These are phyloP conservation scores for Sphecodes monilicornis DNA, from an alignment of 2,888 invertebrate genomes.

Conservation along the genomic window DNA sequence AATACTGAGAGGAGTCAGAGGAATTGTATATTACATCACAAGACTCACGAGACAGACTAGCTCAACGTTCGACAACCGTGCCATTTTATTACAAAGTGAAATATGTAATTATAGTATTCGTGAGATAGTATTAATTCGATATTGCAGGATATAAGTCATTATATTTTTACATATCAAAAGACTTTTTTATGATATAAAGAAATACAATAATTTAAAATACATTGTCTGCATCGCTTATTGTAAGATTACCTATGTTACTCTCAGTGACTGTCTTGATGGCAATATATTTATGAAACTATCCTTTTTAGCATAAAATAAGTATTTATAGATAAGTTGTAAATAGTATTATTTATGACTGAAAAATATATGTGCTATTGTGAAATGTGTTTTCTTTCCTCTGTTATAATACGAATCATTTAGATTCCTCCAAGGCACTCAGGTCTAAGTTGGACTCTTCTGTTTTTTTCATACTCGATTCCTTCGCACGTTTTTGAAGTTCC, in stretches of 20 bases:
- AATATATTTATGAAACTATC: neutral
- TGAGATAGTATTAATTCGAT: slow-evolving; percentile 20
- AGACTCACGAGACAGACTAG: slow-evolving; percentile 27
- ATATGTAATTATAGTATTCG: slow-evolving; percentile 26
- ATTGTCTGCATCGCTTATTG: neutral
- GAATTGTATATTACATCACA: slow-evolving; percentile 14
- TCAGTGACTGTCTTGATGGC: neutral
- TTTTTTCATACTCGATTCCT: neutral
- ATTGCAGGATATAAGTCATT: neutral
- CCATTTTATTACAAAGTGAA: slow-evolving; percentile 38
- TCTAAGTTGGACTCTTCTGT: neutral
- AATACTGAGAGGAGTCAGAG: slow-evolving; percentile 61
- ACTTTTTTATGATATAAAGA: slow-evolving; percentile 52
- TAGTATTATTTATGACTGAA: neutral
- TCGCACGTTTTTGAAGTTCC: slow-evolving; percentile 67
- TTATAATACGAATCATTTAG: slow-evolving; percentile 17
- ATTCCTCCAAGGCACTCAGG: neutral
- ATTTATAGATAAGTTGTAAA: neutral
- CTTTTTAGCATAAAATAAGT: neutral
- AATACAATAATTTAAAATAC: slow-evolving; percentile 36
- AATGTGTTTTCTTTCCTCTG: neutral
- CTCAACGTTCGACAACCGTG: slow-evolving; percentile 30
- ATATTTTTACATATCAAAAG: slow-evolving; percentile 53
- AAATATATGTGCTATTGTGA: neutral
- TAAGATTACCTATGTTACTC: neutral